Evolutionary conservation across 2,888 invertebrate species (phyloP).

Genomic region (Aphidoletes aphidimyza): DNA sequence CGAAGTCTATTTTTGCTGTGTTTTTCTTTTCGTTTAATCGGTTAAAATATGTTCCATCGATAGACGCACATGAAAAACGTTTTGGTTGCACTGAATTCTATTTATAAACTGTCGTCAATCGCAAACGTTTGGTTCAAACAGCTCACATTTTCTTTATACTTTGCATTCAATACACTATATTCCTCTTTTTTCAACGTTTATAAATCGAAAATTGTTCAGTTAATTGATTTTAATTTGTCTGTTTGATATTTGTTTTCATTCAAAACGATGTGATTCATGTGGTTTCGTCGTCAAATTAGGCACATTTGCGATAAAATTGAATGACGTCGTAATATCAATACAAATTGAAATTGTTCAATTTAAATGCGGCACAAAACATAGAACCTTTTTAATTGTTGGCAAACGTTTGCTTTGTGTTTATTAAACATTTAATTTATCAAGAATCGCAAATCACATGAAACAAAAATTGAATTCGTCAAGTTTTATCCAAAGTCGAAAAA

Average conservation of each 20-base stretch:
- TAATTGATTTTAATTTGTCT: conserved; percentile 5
- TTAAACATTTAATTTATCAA: not conserved
- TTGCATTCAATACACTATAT: not conserved
- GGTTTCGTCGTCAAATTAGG: not conserved
- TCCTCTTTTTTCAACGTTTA: not conserved
- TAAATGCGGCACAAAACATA: not conserved
- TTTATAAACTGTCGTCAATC: not conserved
- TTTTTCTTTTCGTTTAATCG: not conserved
- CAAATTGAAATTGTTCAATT: conserved; percentile 18
- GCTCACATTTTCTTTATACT: not conserved
- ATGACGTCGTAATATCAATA: conserved; percentile 13
- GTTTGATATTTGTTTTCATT: not conserved
- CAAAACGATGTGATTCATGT: not conserved
- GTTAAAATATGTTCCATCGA: not conserved
- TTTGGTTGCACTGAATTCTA: conserved; percentile 21
- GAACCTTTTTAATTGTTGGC: not conserved
- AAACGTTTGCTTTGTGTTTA: not conserved
- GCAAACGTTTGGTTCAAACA: not conserved
- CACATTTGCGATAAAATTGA: not conserved
- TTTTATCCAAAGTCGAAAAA: no score
- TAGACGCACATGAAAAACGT: not conserved
- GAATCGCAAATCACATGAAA: no score
- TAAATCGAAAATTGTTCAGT: not conserved
- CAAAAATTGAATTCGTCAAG: no score
- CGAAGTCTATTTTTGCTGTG: not conserved